Percentiles rank a stretch among this genome's conserved stretches.
Evolutionary conservation across 2,797 vertebrate genomes (phyloP).

Genomic region (Hydrolagus colliei): DNA sequence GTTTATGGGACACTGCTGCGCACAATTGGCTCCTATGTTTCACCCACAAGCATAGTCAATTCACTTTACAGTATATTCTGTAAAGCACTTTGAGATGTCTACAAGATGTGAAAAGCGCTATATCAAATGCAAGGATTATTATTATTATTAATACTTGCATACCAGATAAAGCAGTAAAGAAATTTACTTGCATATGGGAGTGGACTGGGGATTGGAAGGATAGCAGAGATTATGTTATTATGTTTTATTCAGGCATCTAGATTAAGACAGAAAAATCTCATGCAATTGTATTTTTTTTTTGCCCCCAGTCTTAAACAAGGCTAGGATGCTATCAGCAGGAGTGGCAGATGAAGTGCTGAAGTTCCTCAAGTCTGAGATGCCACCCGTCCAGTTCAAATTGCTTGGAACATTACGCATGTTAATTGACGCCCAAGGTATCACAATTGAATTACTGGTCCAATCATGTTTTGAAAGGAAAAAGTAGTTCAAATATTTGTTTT

Average conservation of each 20-base stretch:
- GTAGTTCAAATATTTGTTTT: not conserved
- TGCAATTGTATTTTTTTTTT: conserved; percentile 33
- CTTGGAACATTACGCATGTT: conserved; percentile 95
- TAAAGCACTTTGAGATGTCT: too few relatives aligned
- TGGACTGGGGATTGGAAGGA: not conserved
- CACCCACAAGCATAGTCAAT: too few relatives aligned
- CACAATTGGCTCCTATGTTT: too few relatives aligned
- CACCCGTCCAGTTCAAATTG: conserved; percentile 94
- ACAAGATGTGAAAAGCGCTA: too few relatives aligned
- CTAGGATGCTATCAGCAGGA: conserved; percentile 91
- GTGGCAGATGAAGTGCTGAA: conserved; percentile 88
- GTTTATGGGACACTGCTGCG: too few relatives aligned
- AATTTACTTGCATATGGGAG: too few relatives aligned
- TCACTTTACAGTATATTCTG: too few relatives aligned
- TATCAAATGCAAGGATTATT: too few relatives aligned
- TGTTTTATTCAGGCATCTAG: not conserved
- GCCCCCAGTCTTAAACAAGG: conserved; percentile 86
- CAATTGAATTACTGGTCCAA: not conserved
- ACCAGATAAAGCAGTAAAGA: too few relatives aligned
- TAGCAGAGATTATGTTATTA: not conserved
- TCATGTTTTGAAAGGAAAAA: too few relatives aligned
- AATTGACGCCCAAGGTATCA: conserved; percentile 92
- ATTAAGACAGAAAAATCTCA: conserved; percentile 20
- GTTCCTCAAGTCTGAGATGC: conserved; percentile 95
- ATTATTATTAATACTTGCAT: too few relatives aligned